Base-by-base conservation (phyloP, 1,140 invertebrate genomes). In the Teleogryllus occipitalis region DNA sequence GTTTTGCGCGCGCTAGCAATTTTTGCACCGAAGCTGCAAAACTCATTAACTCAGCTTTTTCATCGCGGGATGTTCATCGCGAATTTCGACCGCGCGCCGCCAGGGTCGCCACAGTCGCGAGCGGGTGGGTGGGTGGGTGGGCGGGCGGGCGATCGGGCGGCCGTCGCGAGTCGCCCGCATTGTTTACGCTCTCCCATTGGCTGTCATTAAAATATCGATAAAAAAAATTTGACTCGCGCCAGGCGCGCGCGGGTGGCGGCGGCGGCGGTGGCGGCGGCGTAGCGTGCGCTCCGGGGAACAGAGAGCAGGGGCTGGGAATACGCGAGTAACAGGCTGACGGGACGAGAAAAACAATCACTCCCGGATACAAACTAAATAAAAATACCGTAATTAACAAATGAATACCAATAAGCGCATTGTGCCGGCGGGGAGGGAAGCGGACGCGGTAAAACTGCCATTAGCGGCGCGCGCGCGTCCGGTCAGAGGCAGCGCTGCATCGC, bases 121-220 rank as follows among this genome's bases (percentile, higher is more conserved):
- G 18, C 54, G 54, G 54, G 54, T 18, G 54, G 18, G 10, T 10
- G 54, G 54, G 18, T 65, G 15, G 15, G 15, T 15, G 49, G 49
- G 49, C 49, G 15, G 49, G 8, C 49, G 49, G n/a, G 8, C 49
- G 49, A 15, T 15, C 49, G 49, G 49, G 8, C 49, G 49, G 54
- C 54, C 54, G 54, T 14, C 54, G 18, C 54, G 54, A 14, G 54
- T 65, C 54, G 54, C 18, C 54, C 54, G 54, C 54, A 54, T 65
- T 65, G 54, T 65, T 65, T 65, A 65, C 54, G 2, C 7, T 7
- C 7, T 7, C 54, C 54, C 1, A 3, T 65, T 65, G 54, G 54
- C 54, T 65, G 54, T 65, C 54, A 65, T 65, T 65, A 65, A 65
- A 65, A 65, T 65, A 65, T 65, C 54, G 54, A 65, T 65, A 65